Conservation (phyloP, 2,113 vertebrate genomes). For the Tamias sibiricus region DNA sequence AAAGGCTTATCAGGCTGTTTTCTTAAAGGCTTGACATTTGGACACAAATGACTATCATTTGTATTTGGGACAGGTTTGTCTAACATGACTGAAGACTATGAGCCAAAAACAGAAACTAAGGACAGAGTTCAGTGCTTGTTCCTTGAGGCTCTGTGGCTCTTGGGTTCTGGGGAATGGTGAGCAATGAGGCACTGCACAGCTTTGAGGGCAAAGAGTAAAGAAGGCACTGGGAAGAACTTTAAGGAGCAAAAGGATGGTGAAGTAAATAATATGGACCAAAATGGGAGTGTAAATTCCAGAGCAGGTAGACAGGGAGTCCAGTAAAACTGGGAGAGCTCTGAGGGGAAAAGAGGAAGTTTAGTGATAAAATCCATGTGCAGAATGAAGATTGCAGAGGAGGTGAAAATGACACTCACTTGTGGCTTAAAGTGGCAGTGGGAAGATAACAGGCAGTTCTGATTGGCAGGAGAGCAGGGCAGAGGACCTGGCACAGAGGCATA, state of each 20-base stretch:
- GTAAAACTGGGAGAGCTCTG: neutral
- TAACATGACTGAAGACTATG: neutral
- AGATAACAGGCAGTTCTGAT: no score
- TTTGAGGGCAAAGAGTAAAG: neutral
- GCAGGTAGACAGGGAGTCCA: neutral
- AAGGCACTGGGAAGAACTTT: neutral
- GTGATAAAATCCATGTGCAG: neutral
- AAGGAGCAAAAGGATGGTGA: neutral
- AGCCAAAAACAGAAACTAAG: neutral
- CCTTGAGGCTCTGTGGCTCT: neutral
- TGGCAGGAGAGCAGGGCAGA: neutral
- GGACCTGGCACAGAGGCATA: neutral
- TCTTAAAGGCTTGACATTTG: neutral
- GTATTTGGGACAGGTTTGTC: neutral
- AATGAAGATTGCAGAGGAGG: neutral
- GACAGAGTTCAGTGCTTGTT: neutral
- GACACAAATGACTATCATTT: neutral
- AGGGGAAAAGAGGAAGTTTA: neutral
- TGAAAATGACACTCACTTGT: neutral
- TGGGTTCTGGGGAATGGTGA: neutral
- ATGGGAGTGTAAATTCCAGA: neutral
- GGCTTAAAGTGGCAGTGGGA: neutral
- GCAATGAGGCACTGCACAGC: neutral
- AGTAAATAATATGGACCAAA: neutral
- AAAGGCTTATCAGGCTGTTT: neutral